These are phyloP conservation scores for Polymixis flavicincta DNA, from an alignment of 2,888 invertebrate genomes.

Conservation along the genomic window DNA sequence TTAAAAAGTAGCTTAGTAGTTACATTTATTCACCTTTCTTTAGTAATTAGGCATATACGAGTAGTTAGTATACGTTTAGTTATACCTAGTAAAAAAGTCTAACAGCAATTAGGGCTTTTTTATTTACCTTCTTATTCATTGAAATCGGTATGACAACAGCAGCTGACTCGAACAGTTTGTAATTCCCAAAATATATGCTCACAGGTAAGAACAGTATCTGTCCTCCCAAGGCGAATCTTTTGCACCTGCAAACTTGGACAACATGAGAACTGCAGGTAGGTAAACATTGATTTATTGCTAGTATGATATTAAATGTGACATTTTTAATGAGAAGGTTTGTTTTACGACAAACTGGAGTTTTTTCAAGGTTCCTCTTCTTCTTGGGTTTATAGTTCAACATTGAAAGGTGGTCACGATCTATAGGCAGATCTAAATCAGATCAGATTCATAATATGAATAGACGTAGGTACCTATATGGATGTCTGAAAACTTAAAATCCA, in stretches of 20 bases:
- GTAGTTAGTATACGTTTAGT: too few relatives aligned
- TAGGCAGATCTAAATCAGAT: not conserved
- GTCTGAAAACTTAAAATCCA: not conserved
- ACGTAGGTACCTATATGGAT: not conserved
- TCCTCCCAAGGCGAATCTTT: slow-evolving; percentile 4
- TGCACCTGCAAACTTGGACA: slow-evolving; percentile 42
- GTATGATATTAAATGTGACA: slow-evolving; percentile 13
- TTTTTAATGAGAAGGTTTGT: slow-evolving; percentile 29
- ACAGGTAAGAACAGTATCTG: slow-evolving; percentile 14
- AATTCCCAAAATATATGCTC: not conserved
- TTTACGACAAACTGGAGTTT: slow-evolving; percentile 9
- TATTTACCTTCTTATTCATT: slow-evolving; percentile 1
- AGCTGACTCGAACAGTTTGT: slow-evolving; percentile 5
- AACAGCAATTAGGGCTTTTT: too few relatives aligned
- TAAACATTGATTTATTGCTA: slow-evolving; percentile 39
- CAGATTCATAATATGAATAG: not conserved
- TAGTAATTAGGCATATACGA: too few relatives aligned
- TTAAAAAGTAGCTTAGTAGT: too few relatives aligned
- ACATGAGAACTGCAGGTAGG: slow-evolving; percentile 30
- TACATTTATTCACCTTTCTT: too few relatives aligned
- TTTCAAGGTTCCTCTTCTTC: not conserved
- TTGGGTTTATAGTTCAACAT: not conserved
- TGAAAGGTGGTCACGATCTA: not conserved
- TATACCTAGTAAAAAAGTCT: too few relatives aligned
- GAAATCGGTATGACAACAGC: not conserved